Percentiles rank a stretch among this genome's conserved stretches.
phyloP scores from a whole-genome alignment of 2,797 vertebrate species.

The Hydrolagus colliei region DNA sequence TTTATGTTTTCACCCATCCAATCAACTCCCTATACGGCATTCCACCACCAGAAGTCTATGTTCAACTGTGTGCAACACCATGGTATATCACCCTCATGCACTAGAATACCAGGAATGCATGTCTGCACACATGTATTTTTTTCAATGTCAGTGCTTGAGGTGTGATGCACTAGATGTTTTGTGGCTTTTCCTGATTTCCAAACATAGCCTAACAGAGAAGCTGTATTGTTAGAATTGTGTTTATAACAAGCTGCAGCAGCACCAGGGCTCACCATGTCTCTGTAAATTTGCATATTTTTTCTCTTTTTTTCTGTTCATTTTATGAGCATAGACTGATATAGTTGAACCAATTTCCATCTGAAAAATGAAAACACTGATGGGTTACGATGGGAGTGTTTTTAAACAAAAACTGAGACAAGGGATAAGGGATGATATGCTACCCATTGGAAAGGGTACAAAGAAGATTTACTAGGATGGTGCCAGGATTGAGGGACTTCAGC shows the following conservation, averaged over 20 bases:
- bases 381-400: not conserved
- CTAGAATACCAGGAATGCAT: not conserved
- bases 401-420: not conserved
- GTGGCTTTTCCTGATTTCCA: not conserved
- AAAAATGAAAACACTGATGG: not conserved
- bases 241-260: not conserved
- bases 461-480: too few species aligned
- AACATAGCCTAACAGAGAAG: not conserved
- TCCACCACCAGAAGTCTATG: not conserved
- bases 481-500: too few species aligned
- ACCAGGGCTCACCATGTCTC: not conserved
- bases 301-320: not conserved
- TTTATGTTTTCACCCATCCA: not conserved
- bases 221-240: not conserved
- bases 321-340: not conserved
- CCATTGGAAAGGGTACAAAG: too few species aligned
- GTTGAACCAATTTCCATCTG: not conserved
- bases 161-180: not conserved
- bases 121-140: not conserved
- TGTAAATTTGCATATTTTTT: not conserved
- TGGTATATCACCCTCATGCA: not conserved
- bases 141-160: not conserved
- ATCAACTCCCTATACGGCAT: not conserved
- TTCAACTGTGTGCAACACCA: not conserved
- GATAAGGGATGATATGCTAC: too few species aligned